These are phyloP conservation scores for Pterobdella sp. DNA, from an alignment of 2,888 invertebrate genomes.

Conservation along the genomic window DNA sequence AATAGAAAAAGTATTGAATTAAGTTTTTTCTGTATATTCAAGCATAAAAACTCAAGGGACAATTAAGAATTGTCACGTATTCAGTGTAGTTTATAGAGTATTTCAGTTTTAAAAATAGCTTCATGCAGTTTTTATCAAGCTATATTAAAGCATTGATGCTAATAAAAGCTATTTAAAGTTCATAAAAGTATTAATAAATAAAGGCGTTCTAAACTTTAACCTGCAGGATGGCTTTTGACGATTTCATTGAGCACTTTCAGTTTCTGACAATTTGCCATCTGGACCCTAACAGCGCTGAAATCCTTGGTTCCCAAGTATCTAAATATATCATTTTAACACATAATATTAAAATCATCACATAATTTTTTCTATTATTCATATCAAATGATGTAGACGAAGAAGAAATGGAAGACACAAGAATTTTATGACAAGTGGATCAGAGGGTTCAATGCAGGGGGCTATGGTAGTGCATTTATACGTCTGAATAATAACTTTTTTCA, in stretches of 20 bases:
- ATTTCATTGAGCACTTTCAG: slow-evolving; percentile 77
- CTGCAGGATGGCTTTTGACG: slow-evolving; percentile 65
- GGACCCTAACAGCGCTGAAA: slow-evolving; percentile 58
- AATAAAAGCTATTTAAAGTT: neutral
- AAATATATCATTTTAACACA: neutral
- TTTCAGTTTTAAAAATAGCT: neutral
- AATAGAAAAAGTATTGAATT: neutral
- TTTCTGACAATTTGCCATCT: slow-evolving; percentile 88
- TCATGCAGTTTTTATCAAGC: too few species aligned
- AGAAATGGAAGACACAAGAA: slow-evolving; percentile 32
- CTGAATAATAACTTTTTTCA: neutral
- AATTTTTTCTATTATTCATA: neutral
- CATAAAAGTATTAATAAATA: neutral
- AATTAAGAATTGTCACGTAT: too few species aligned
- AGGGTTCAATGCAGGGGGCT: slow-evolving; percentile 38
- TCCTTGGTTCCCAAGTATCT: neutral
- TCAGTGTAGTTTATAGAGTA: neutral
- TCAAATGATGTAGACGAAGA: slow-evolving; percentile 31
- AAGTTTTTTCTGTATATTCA: neutral
- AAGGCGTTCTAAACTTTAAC: neutral
- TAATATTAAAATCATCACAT: neutral
- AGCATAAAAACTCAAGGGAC: too few species aligned
- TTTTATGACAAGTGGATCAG: slow-evolving; percentile 35
- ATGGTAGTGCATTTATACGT: slow-evolving; percentile 36
- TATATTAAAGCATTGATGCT: neutral